Percentiles rank a stretch among this genome's conserved stretches.
Conservation (phyloP, 1,140 invertebrate species). For the Pseudomyrmex gracilis region DNA sequence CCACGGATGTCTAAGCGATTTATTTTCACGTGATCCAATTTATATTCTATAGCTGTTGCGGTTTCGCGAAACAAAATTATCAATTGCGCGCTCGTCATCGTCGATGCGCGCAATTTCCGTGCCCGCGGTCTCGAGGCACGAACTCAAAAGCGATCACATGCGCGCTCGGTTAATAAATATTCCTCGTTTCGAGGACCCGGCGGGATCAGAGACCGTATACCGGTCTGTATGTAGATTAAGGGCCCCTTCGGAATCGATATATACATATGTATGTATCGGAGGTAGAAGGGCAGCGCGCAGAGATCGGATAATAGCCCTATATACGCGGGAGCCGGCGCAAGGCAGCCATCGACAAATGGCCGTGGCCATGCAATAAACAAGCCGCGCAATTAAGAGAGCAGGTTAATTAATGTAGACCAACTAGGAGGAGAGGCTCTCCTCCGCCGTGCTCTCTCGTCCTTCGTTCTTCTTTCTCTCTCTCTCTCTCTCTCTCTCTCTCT, state of each 20-base stretch:
- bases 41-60: background rate
- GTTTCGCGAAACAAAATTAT: slow-evolving; percentile 11
- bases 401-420: slow-evolving; percentile 80
- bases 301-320: slow-evolving; percentile 74
- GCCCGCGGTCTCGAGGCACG: background rate
- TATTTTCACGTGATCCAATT: background rate
- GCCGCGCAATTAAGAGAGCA: slow-evolving; percentile 80
- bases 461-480: background rate
- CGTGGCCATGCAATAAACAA: slow-evolving; percentile 79
- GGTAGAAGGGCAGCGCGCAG: slow-evolving; percentile 24
- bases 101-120: background rate
- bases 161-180: slow-evolving; percentile 61
- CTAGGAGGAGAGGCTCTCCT: slow-evolving; percentile 66
- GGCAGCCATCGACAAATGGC: slow-evolving; percentile 76
- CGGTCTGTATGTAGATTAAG: slow-evolving; percentile 64
- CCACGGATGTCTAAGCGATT: background rate
- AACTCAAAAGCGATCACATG: slow-evolving; percentile 21
- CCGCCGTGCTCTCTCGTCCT: slow-evolving; percentile 9
- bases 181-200: slow-evolving; percentile 49
- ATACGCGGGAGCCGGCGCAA: slow-evolving; percentile 62
- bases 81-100: background rate
- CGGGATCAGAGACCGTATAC: slow-evolving; percentile 37
- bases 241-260: slow-evolving; percentile 59
- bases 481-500: slow-evolving; percentile 15
- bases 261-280: slow-evolving; percentile 43